Percentiles rank a stretch among this genome's conserved stretches.
phyloP scores from a whole-genome alignment of 2,888 invertebrate genomes.

The Ophion ellenae region DNA sequence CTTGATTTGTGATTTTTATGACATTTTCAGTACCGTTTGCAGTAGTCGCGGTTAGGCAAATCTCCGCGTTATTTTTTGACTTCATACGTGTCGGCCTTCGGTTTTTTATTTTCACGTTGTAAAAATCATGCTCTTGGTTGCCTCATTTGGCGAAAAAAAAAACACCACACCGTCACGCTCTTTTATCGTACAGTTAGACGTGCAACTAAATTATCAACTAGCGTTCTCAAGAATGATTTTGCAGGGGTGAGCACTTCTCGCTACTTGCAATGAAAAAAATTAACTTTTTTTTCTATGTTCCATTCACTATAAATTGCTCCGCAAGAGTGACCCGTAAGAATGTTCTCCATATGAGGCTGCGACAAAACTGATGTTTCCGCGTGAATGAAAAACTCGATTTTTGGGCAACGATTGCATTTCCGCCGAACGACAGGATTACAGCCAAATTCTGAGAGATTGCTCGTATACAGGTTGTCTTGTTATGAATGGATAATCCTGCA shows the following conservation, averaged over 20 bases:
- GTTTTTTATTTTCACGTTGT: constrained; percentile 22
- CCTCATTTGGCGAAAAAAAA: neutral
- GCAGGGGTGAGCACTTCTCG: constrained; percentile 2
- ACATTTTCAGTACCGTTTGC: neutral
- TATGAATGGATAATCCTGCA: no score
- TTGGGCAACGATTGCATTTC: neutral
- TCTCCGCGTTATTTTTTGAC: neutral
- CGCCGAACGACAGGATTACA: neutral
- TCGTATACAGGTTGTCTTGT: no score
- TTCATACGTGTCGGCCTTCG: neutral
- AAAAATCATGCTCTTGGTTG: constrained; percentile 40
- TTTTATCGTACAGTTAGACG: constrained; percentile 54
- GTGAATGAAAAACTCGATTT: neutral
- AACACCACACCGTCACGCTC: constrained; percentile 40
- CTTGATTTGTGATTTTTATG: neutral
- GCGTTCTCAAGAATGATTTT: constrained; percentile 5
- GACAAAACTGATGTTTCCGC: neutral
- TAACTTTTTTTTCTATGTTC: neutral
- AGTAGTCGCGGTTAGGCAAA: neutral
- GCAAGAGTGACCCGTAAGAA: neutral
- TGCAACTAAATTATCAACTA: constrained; percentile 58
- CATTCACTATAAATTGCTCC: neutral
- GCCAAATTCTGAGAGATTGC: neutral
- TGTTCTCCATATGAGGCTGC: neutral
- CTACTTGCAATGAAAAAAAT: neutral